Evolutionary conservation across 2,888 invertebrate species (phyloP).

Genomic region (Ethmia dodecea): DNA sequence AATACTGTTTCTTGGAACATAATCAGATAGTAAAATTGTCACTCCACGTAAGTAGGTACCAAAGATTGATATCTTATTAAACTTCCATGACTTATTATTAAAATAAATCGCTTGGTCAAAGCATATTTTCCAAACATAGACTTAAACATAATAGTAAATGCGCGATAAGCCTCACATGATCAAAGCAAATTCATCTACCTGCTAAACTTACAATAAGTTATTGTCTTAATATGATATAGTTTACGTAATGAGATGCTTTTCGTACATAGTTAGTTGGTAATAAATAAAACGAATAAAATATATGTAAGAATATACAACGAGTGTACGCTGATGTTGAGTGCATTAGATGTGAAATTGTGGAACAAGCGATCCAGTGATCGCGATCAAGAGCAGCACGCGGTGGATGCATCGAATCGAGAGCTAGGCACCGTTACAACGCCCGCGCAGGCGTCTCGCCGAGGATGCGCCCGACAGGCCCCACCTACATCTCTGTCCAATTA

Average conservation of each 20-base stretch:
- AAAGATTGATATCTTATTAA: background rate
- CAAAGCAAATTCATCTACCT: constrained; percentile 36
- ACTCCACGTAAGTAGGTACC: constrained; percentile 24
- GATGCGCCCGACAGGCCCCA: no score
- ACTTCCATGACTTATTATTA: constrained; percentile 42
- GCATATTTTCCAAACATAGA: constrained; percentile 49
- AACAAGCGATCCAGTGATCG: constrained; percentile 10
- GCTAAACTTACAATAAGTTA: constrained; percentile 11
- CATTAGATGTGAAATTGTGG: constrained; percentile 7
- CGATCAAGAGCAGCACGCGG: constrained; percentile 31
- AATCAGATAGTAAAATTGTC: no score
- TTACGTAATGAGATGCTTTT: constrained; percentile 30
- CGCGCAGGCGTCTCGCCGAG: constrained; percentile 24
- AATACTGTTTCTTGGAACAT: constrained; percentile 38
- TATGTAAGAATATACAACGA: constrained; percentile 5
- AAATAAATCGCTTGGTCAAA: constrained; percentile 34
- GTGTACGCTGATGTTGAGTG: background rate
- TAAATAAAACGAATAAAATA: constrained; percentile 28
- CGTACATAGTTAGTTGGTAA: constrained; percentile 36
- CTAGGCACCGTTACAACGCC: constrained; percentile 63
- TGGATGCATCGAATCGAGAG: constrained; percentile 56
- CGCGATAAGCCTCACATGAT: constrained; percentile 64
- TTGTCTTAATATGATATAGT: constrained; percentile 13
- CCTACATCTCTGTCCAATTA: no score
- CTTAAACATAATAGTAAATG: constrained; percentile 62